These are phyloP conservation scores for Drosophila arawakana DNA, from an alignment of 1,140 invertebrate genomes.

Conservation along the genomic window DNA sequence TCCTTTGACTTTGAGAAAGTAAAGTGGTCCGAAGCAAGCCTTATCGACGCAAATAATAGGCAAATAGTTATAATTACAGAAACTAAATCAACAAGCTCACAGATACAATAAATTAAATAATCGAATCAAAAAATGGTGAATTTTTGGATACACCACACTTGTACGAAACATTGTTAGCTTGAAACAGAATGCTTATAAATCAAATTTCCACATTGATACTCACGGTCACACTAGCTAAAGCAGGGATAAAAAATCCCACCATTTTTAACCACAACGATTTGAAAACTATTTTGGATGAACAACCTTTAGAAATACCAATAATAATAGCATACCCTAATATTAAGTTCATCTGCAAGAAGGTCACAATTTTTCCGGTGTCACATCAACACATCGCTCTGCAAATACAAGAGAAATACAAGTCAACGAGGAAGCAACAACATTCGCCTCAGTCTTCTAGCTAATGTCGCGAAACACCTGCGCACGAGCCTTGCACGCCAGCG, in stretches of 20 bases:
- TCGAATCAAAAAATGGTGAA: background rate
- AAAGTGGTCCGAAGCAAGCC: background rate
- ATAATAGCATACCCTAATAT: background rate
- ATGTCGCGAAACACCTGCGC: background rate
- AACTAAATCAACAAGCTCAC: background rate
- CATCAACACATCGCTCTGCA: background rate
- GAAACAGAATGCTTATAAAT: background rate
- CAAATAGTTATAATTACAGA: background rate
- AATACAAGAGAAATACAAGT: background rate
- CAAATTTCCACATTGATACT: background rate
- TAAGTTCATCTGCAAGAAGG: background rate
- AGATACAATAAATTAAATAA: background rate
- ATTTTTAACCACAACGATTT: background rate
- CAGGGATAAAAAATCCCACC: background rate
- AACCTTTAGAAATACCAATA: background rate
- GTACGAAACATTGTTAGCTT: background rate
- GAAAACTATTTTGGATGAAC: background rate
- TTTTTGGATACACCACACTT: background rate
- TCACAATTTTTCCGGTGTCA: background rate
- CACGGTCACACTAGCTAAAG: background rate
- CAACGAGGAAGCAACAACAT: background rate
- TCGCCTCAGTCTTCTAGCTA: background rate
- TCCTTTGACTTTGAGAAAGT: background rate
- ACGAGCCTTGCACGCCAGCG: background rate
- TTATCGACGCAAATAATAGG: slow-evolving; percentile 8